Evolutionary conservation across 2,113 vertebrate species (phyloP), one percentile per base, ranked within the genome.

Genomic region (Macrotus californicus): DNA sequence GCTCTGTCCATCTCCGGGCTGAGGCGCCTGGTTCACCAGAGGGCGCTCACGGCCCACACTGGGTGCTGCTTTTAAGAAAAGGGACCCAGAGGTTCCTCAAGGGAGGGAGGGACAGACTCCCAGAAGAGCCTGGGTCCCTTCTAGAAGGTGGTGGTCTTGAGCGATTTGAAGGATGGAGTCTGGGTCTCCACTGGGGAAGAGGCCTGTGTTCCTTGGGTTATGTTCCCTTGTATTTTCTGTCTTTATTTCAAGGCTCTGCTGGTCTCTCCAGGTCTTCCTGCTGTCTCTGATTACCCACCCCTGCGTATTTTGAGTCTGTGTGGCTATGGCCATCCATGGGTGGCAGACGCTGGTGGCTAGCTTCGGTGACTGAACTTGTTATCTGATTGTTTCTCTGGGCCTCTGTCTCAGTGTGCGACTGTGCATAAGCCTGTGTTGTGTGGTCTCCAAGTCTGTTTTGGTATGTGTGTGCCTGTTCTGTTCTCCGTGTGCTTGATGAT

Each of bases 41-140:
- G 93, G 93, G 89, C 96, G 96, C 94, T 18, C 89, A 69, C 41
- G 5, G n/a, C 56, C 15, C 56, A 19, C 70, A 4, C 76, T 26
- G 81, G n/a, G 56, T 6, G 21, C 4, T 18, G 16, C 59, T 29
- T 18, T 52, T 3, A 4, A 52, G 66, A 15, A 16, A 39, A 24
- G 18, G 39, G 54, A 15, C n/a, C 64, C 67, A 14, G 36, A 24
- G 7, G 15, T n/a, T 86, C 67, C 34, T 29, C 11, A 3, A 67
- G 24, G n/a, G 48, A 6, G 46, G 50, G 29, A 29, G 13, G 34
- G 18, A 7, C 24, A 22, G 61, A 29, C 15, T 16, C 61, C 46
- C 70, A 39, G 21, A 18, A 46, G 77, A 19, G 18, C 66, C 87
- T 54, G 18, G 15, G 48, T 83, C 10, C 34, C 54, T 15, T 43